These are phyloP conservation scores for Tetropium fuscum DNA, from an alignment of 2,888 invertebrate genomes.

Conservation along the genomic window DNA sequence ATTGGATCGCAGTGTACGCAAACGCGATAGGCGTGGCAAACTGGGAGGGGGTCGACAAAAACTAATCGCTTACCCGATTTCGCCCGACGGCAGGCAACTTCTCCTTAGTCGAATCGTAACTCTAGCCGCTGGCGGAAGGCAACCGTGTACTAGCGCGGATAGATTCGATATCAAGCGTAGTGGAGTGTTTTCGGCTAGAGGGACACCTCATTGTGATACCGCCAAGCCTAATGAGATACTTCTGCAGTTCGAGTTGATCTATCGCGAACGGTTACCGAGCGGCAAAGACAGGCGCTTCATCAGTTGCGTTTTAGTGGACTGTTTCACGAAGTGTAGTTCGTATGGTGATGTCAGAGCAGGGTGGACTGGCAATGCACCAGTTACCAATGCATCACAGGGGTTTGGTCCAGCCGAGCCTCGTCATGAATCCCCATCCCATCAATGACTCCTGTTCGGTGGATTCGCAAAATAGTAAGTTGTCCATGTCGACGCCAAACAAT, in stretches of 20 bases:
- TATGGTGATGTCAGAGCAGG: slow-evolving; percentile 77
- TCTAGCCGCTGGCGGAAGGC: slow-evolving; percentile 27
- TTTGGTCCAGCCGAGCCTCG: slow-evolving; percentile 72
- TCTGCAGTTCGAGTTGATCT: neutral
- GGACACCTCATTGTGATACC: slow-evolving; percentile 7
- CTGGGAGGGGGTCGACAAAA: slow-evolving; percentile 37
- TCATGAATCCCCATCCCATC: slow-evolving; percentile 69
- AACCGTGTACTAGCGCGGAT: slow-evolving; percentile 8
- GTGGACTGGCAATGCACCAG: slow-evolving; percentile 76
- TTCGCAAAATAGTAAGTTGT: slow-evolving; percentile 62
- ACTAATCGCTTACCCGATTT: slow-evolving; percentile 46
- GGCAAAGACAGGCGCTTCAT: neutral
- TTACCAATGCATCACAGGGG: slow-evolving; percentile 70
- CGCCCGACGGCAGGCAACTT: slow-evolving; percentile 42
- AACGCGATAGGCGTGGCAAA: slow-evolving; percentile 48
- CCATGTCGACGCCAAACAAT: slow-evolving; percentile 8
- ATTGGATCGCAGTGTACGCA: slow-evolving; percentile 51
- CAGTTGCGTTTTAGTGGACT: slow-evolving; percentile 43
- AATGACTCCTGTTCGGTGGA: slow-evolving; percentile 62
- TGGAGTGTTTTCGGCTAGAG: slow-evolving; percentile 9
- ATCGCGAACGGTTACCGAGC: neutral
- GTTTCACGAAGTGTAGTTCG: slow-evolving; percentile 60
- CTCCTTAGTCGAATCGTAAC: slow-evolving; percentile 42
- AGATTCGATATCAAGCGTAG: slow-evolving; percentile 6
- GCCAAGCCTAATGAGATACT: neutral